Evolutionary conservation across 2,888 invertebrate genomes (phyloP).

Genomic region (Steinernema scapterisci): DNA sequence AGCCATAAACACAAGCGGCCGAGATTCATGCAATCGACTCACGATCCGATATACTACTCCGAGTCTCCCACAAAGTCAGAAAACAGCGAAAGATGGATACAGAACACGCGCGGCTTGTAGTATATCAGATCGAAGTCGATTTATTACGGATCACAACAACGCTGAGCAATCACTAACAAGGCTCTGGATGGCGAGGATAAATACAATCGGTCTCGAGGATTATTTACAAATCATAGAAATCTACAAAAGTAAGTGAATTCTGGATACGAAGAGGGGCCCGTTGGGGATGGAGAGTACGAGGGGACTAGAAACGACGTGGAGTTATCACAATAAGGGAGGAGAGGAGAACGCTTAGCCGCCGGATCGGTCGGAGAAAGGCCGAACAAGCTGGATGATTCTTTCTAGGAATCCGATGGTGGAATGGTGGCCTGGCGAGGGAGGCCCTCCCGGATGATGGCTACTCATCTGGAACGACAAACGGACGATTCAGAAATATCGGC

Average conservation of each 20-base stretch:
- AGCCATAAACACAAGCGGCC: not conserved
- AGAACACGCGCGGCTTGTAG: not conserved
- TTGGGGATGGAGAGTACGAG: not conserved
- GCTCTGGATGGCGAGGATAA: conserved; percentile 1
- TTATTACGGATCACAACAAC: conserved; percentile 27
- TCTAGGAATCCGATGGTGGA: not conserved
- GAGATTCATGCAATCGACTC: conserved; percentile 5
- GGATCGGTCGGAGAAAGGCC: conserved; percentile 3
- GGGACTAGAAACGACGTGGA: conserved; percentile 13
- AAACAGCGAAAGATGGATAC: not conserved
- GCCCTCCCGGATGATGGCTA: not conserved
- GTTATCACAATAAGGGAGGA: conserved; percentile 12
- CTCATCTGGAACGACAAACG: conserved; percentile 31
- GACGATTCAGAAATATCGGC: conserved; percentile 1
- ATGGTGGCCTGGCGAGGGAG: not conserved
- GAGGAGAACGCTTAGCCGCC: conserved; percentile 12
- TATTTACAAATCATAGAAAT: conserved; percentile 29
- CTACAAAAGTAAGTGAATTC: conserved; percentile 26
- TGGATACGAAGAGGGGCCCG: conserved; percentile 14
- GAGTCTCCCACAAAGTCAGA: too few relatives aligned
- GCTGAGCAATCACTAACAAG: conserved; percentile 25
- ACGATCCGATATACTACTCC: conserved; percentile 12
- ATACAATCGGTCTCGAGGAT: not conserved
- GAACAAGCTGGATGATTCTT: conserved; percentile 29
- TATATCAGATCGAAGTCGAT: conserved; percentile 27